These are phyloP conservation scores for Drusus annulatus DNA, from an alignment of 1,140 invertebrate genomes.

Conservation along the genomic window DNA sequence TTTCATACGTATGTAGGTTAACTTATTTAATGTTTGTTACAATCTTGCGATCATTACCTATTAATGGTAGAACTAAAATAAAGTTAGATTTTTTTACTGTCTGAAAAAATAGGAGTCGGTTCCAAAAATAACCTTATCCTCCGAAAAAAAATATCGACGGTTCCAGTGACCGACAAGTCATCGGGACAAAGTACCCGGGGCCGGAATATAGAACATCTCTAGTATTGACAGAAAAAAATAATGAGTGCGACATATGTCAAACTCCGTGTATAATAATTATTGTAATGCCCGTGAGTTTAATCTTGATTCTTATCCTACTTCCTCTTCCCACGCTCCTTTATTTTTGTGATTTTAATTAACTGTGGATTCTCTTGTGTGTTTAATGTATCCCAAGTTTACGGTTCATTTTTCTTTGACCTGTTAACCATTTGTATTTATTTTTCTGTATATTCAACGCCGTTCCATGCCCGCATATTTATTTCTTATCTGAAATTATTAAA, in stretches of 20 bases:
- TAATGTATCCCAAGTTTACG: neutral
- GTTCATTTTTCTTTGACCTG: slow-evolving; percentile 8
- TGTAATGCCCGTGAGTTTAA: slow-evolving; percentile 33
- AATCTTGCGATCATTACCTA: no score
- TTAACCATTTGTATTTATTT: neutral
- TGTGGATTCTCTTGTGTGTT: slow-evolving; percentile 6
- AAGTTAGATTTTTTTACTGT: no score
- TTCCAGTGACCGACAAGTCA: no score
- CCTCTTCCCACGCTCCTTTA: slow-evolving; percentile 26
- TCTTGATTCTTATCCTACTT: slow-evolving; percentile 35
- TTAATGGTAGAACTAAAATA: no score
- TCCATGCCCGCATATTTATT: slow-evolving; percentile 43
- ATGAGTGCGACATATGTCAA: slow-evolving; percentile 33
- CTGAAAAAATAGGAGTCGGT: no score
- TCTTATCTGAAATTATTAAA: slow-evolving; percentile 32
- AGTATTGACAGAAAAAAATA: slow-evolving; percentile 8
- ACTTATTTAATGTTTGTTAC: no score
- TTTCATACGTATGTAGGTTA: no score
- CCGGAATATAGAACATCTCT: no score
- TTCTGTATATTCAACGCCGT: neutral
- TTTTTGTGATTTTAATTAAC: slow-evolving; percentile 12
- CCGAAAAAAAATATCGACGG: no score
- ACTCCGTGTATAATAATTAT: slow-evolving; percentile 13
- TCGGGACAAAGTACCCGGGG: no score
- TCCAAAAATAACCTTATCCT: no score